Evolutionary conservation across 2,113 vertebrate species (phyloP), one percentile per base, ranked within the genome.

Genomic region (Lophura nycthemera): DNA sequence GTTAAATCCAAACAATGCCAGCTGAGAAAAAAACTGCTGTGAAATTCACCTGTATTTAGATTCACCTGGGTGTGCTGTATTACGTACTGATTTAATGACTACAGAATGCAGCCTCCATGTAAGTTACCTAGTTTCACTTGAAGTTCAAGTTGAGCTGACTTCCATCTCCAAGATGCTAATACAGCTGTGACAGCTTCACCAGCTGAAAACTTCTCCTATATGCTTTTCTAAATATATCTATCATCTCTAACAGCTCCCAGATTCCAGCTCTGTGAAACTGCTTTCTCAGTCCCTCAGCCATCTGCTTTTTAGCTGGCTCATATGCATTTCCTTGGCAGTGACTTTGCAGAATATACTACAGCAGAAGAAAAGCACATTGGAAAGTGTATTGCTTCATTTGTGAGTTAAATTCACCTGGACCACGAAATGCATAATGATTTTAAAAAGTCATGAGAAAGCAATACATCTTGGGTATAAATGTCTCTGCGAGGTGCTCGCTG

Each of bases 21-120:
- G 11, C 54, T 61, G 40, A 72, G 48, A 9, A 36, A 56, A 71
- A 54, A 52, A 5, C 0, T 11, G 3, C 30, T 38, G 47, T 4
- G 7, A 83, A 18, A 54, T 18, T 29, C 66, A 48, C 29, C 57
- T n/a, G 73, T 29, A 17, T 5, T n/a, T 8, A 4, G 13, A 14
- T 16, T 32, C 43, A 5, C 7, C 5, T 0, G 2, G 38, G 5
- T 60, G 40, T 48, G 63, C 57, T 5, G 0, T 15, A 32, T 29
- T 3, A 25, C 27, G 21, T 6, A 2, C 12, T 24, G 38, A 47
- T 43, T 64, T 43, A 52, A 57, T 10, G 13, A 21, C n/a, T 5
- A 66, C 0, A 4, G 32, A 77, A 18, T 22, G 50, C 29, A 52
- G 36, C 36, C 34, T 52, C 8, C 1, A 45, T n/a, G 45, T 52